Evolutionary conservation across 1,140 invertebrate genomes (phyloP), one percentile per base, ranked within the genome.

Genomic region (Meloidogyne hapla): DNA sequence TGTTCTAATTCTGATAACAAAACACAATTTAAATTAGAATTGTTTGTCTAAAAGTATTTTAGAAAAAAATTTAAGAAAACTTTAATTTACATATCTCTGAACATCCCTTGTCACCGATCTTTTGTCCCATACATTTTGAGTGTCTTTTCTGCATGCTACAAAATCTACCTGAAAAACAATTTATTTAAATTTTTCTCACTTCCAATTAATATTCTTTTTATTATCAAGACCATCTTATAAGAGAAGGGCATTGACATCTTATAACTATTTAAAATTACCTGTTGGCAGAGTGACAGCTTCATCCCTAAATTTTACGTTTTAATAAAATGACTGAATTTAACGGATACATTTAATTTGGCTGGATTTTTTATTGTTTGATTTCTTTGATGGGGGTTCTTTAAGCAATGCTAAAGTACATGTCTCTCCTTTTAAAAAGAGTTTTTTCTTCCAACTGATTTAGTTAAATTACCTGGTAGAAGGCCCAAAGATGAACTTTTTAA

Each of bases 91-190:
- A 25, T 80, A 45, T 40, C 80, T 84, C 21, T 81, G 69, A 18
- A 82, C 62, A n/a, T 75, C 81, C 33, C 75, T 84, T 21, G 81
- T 82, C 25, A 82, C n/a, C 61, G 80, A 81, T 21, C 75, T 83
- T 33, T 75, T 65, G 5, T 73, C 78, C 63, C 45, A 26, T 28
- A 40, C n/a, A 6, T 65, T 26, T 5, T 38, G 74, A 28, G 77
- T 64, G 8, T 66, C 28, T 18, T 70, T 69, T 45, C 62, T 77
- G n/a, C 38, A 23, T 18, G 81, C 79, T 25, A 67, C 40, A 63
- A 82, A 82, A 65, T 84, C 78, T 10, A 82, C 15, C 63, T 82
- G n/a, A n/a, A n/a, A n/a, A n/a, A n/a, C n/a, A n/a, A n/a, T n/a
- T n/a, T n/a, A n/a, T n/a, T n/a, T n/a, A n/a, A n/a, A n/a, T n/a